These are phyloP conservation scores for Aratinga solstitialis DNA, from an alignment of 2,797 vertebrate genomes.

Conservation along the genomic window DNA sequence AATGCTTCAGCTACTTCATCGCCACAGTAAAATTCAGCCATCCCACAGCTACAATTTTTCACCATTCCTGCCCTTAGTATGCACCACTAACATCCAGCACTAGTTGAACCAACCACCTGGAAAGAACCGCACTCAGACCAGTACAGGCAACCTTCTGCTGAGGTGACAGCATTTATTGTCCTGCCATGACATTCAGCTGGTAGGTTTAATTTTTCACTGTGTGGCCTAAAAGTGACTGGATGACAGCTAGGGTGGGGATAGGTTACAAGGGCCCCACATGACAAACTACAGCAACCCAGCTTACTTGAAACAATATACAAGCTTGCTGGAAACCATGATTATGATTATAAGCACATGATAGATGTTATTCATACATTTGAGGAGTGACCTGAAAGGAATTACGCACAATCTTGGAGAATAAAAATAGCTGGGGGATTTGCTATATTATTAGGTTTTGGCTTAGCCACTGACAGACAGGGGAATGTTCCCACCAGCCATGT, in stretches of 20 bases:
- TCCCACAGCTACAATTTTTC: background rate
- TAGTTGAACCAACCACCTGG: background rate
- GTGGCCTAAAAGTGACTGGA: background rate
- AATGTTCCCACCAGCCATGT: background rate
- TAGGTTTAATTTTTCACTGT: background rate
- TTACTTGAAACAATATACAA: background rate
- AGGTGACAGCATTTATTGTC: background rate
- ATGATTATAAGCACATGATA: background rate
- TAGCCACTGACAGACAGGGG: background rate
- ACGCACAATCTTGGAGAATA: background rate
- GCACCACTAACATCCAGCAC: background rate
- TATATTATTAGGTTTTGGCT: background rate
- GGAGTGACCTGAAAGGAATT: background rate
- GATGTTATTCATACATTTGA: background rate
- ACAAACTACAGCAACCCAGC: background rate
- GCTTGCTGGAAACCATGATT: background rate
- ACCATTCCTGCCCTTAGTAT: background rate
- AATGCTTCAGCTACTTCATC: background rate
- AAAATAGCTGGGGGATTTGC: background rate
- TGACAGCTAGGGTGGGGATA: background rate
- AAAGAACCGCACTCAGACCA: background rate
- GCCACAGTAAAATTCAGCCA: background rate
- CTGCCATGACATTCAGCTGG: background rate
- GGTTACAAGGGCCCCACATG: background rate
- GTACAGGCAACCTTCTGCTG: accelerated